Percentiles rank a stretch among this genome's conserved stretches.
These are phyloP conservation scores for Sesamia inferens DNA, from an alignment of 2,888 invertebrate genomes.

Conservation along the genomic window DNA sequence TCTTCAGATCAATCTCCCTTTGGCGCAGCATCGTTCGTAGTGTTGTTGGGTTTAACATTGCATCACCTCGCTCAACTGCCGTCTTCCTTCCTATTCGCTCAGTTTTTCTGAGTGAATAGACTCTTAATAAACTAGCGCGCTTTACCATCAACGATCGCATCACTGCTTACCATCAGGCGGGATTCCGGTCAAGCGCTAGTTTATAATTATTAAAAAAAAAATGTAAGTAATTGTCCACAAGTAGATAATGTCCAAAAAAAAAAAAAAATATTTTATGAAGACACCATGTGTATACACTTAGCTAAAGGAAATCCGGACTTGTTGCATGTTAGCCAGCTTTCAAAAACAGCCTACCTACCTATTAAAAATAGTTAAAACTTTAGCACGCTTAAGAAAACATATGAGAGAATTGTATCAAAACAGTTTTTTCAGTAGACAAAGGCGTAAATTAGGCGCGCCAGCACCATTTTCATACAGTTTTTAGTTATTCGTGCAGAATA, in stretches of 20 bases:
- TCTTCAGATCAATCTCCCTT: too few relatives aligned
- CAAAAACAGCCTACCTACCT: background rate
- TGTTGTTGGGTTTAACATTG: too few relatives aligned
- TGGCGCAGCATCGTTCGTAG: too few relatives aligned
- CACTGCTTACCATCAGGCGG: too few relatives aligned
- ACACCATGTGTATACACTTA: background rate
- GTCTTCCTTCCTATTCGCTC: too few relatives aligned
- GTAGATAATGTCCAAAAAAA: background rate
- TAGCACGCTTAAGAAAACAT: background rate
- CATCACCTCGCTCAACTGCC: too few relatives aligned
- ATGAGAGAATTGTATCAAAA: background rate
- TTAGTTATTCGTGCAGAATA: too few relatives aligned
- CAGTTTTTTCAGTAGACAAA: background rate
- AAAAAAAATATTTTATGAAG: background rate
- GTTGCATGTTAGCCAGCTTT: constrained; percentile 1
- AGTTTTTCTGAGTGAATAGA: too few relatives aligned
- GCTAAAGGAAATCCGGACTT: background rate
- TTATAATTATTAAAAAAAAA: too few relatives aligned
- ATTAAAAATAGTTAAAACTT: constrained; percentile 9
- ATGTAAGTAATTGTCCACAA: background rate
- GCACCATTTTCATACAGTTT: background rate
- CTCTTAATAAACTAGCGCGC: too few relatives aligned
- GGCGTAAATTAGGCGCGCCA: background rate
- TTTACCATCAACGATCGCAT: too few relatives aligned
- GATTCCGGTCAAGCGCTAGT: too few relatives aligned